These are phyloP conservation scores for Lamellibrachia columna DNA, from an alignment of 2,888 invertebrate genomes.

Conservation along the genomic window DNA sequence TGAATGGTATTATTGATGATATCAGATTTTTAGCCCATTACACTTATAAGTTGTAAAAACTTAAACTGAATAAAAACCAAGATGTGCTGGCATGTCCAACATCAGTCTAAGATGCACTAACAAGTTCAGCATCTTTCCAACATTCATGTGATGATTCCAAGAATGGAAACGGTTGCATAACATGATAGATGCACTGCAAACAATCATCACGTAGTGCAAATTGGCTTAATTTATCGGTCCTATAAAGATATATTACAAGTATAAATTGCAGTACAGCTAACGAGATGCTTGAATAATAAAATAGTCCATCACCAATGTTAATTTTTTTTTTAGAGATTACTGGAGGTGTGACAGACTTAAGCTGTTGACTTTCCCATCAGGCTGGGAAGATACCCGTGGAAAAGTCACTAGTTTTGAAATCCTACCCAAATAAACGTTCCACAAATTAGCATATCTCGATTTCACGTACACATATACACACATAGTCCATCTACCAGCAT, in stretches of 20 bases:
- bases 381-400: slow-evolving; percentile 1
- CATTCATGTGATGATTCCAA: not conserved
- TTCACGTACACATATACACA: not conserved
- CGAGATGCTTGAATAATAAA: not conserved
- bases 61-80: not conserved
- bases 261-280: not conserved
- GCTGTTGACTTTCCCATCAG: not conserved
- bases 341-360: not conserved
- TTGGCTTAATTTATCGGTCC: not conserved
- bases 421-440: slow-evolving; percentile 16
- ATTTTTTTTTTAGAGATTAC: not conserved
- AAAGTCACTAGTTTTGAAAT: slow-evolving; percentile 3
- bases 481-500: not conserved
- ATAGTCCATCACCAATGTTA: not conserved
- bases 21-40: too few relatives aligned
- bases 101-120: not conserved
- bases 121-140: not conserved
- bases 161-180: not conserved
- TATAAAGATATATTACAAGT: not conserved
- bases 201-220: not conserved
- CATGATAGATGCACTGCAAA: not conserved
- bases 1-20: too few relatives aligned
- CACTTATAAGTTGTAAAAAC: too few relatives aligned
- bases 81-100: not conserved
- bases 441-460: slow-evolving; percentile 11